These are phyloP conservation scores for Caenorhabditis sinica DNA, from an alignment of 2,888 invertebrate species.

Conservation along the genomic window DNA sequence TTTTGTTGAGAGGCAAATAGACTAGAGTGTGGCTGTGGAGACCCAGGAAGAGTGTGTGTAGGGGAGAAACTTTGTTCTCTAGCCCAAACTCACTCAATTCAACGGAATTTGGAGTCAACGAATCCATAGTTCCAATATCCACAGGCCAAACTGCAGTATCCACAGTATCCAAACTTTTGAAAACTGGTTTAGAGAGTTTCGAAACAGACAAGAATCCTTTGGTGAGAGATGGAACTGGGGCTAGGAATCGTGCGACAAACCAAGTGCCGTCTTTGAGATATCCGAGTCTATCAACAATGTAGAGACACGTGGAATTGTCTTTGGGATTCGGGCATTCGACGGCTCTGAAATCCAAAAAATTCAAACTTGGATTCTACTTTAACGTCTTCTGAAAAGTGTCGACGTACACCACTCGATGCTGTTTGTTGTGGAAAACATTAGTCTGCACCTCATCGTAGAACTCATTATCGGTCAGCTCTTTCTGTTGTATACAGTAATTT, in stretches of 20 bases:
- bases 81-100: constrained; percentile 18
- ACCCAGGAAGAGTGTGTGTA: background rate
- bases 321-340: constrained; percentile 29
- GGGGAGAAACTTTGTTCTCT: background rate
- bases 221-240: constrained; percentile 22
- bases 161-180: constrained; percentile 15
- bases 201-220: constrained; percentile 45
- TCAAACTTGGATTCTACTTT: no score
- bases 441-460: constrained; percentile 26
- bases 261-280: constrained; percentile 18
- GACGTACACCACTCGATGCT: constrained; percentile 30
- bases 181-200: constrained; percentile 22
- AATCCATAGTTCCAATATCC: constrained; percentile 35
- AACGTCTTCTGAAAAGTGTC: background rate
- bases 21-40: background rate
- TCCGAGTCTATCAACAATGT: constrained; percentile 43
- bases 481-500: constrained; percentile 22
- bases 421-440: background rate
- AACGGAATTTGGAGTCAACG: constrained; percentile 39
- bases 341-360: constrained; percentile 2
- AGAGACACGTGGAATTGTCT: constrained; percentile 52
- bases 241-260: constrained; percentile 45
- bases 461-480: constrained; percentile 21
- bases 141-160: constrained; percentile 46
- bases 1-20: background rate